These are phyloP conservation scores for Zophobas atratus DNA, from an alignment of 1,140 invertebrate genomes.

Conservation along the genomic window DNA sequence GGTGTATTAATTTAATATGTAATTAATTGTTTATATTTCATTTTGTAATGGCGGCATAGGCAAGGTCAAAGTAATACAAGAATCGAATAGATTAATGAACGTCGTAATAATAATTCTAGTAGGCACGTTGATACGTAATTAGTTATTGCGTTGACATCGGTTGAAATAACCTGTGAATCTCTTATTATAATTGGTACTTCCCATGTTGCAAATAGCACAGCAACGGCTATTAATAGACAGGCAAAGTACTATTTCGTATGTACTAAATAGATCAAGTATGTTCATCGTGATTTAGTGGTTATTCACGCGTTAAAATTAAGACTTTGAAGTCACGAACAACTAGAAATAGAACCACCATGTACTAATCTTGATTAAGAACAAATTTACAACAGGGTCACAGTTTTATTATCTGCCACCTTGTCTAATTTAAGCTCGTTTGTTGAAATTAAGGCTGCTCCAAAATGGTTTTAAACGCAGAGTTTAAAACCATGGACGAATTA, in stretches of 20 bases:
- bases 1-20: slow-evolving; percentile 16
- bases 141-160: slow-evolving; percentile 13
- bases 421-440: slow-evolving; percentile 2
- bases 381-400: slow-evolving; percentile 28
- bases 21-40: slow-evolving; percentile 6
- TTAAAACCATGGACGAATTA: not conserved
- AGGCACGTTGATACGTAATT: not conserved
- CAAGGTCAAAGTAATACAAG: slow-evolving; percentile 7
- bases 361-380: slow-evolving; percentile 34
- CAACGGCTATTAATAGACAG: slow-evolving; percentile 30
- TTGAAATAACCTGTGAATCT: slow-evolving; percentile 8
- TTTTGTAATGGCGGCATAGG: not conserved
- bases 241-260: slow-evolving; percentile 7
- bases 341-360: slow-evolving; percentile 28
- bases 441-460: not conserved
- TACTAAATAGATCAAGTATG: slow-evolving; percentile 20
- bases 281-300: slow-evolving; percentile 29
- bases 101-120: not conserved
- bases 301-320: slow-evolving; percentile 46
- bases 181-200: slow-evolving; percentile 14
- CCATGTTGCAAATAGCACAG: not conserved
- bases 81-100: slow-evolving; percentile 14
- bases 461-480: slow-evolving; percentile 9
- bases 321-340: slow-evolving; percentile 28
- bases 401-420: slow-evolving; percentile 14